Conservation (phyloP, 2,888 invertebrate genomes). For the Timema cristinae region DNA sequence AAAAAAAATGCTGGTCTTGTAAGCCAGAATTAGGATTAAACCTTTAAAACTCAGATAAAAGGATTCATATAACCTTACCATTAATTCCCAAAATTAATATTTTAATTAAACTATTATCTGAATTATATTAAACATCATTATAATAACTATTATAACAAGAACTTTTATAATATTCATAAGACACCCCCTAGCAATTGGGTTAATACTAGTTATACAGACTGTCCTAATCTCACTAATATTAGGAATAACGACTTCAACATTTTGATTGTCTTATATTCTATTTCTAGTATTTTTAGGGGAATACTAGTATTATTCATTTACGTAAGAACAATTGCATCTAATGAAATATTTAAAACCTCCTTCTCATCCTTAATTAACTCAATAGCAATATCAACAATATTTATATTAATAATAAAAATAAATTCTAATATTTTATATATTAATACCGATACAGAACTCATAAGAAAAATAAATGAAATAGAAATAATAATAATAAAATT, state of each 20-base stretch:
- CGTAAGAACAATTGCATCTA: background rate
- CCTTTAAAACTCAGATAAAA: too few species aligned
- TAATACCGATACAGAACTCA: background rate
- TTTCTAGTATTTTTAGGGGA: background rate
- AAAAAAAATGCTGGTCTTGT: too few species aligned
- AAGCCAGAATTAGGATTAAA: too few species aligned
- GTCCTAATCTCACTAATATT: background rate
- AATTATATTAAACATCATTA: background rate
- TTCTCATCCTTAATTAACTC: too few species aligned
- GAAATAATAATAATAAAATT: background rate
- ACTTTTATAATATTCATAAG: background rate
- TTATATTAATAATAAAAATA: background rate
- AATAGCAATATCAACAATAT: background rate
- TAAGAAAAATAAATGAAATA: background rate
- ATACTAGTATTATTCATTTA: conserved; percentile 6
- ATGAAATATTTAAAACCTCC: background rate
- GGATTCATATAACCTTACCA: too few species aligned
- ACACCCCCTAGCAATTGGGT: background rate
- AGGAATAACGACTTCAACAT: background rate
- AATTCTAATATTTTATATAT: background rate
- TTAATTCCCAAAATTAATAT: conserved; percentile 2
- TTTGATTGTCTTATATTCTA: conserved; percentile 2
- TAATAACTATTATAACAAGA: background rate
- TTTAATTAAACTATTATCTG: background rate
- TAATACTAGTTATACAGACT: background rate